Evolutionary conservation across 92 coral and sea anemone genomes (phyloP), one percentile per base, ranked within the genome.

Genomic region (Micromussa lordhowensis): DNA sequence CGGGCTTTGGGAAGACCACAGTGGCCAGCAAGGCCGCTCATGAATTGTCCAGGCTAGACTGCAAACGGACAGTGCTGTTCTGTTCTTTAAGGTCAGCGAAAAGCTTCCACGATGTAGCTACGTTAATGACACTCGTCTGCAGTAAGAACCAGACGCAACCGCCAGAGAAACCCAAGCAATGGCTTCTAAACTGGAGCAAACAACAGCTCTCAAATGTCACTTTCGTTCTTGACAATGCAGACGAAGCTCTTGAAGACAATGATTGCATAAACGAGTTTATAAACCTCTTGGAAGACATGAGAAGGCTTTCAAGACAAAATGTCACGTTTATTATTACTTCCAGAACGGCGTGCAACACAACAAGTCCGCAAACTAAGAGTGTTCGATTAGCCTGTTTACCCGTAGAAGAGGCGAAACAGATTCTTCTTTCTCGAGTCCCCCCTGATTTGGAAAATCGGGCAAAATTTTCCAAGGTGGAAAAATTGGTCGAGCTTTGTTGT

Each of bases 1-100:
- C 92, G 53, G 92, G 92, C 1, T 89, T 75, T 51, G 92, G 92
- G 4, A 89, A 89, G 69, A 83, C 88, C 44, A 79, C 92, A 3
- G 92, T 77, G n/a, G 88, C 88, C 17, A 89, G 64, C 30, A 70
- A 35, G 64, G 92, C 76, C 68, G 92, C 80, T 30, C 48, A 84
- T 54, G 58, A 82, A 49, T 30, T 89, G 1, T 69, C 32, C 2
- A 36, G 1, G 51, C 35, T 15, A 7, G 34, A 55, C 8, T 2
- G 24, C 21, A 7, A 15, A 16, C 35, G 77, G 22, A 17, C 69
- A 7, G 87, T 83, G 15, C 49, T 83, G 22, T 83, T 53, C 34
- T 71, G 70, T 7, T 53, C 69, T 8, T 28, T 83, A 30, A 31
- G 78, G 22, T 31, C 79, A 1, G 34, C 72, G 30, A 30, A 32